Percentiles rank a stretch among this genome's conserved stretches.
Evolutionary conservation across 2,113 vertebrate species (phyloP).

Genomic region (Phaetusa simplex): DNA sequence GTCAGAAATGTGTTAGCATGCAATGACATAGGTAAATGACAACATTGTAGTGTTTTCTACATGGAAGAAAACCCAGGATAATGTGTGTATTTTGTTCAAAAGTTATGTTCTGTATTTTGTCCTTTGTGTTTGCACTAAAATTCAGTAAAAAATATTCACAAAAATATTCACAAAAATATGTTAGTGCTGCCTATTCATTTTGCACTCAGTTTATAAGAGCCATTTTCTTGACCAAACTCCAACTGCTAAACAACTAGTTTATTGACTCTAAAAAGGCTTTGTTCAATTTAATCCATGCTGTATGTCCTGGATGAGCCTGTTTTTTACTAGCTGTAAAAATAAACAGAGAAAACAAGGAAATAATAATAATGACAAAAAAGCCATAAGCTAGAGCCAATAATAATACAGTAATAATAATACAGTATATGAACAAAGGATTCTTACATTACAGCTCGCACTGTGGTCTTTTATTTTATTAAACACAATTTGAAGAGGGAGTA

Average conservation of each 20-base stretch:
- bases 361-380: background rate
- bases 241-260: constrained; percentile 14
- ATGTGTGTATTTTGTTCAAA: background rate
- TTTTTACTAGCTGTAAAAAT: constrained; percentile 34
- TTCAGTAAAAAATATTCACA: background rate
- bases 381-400: background rate
- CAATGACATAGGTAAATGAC: background rate
- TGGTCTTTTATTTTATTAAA: constrained; percentile 1
- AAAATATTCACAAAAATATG: background rate
- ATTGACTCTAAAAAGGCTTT: constrained; percentile 28
- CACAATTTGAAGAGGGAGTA: background rate
- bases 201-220: background rate
- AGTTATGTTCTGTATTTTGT: background rate
- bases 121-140: background rate
- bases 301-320: background rate
- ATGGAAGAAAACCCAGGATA: background rate
- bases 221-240: constrained; percentile 1
- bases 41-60: background rate
- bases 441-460: background rate
- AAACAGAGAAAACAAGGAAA: constrained; percentile 33
- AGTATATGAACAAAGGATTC: background rate
- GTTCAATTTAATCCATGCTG: constrained; percentile 1
- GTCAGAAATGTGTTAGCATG: background rate
- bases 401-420: constrained; percentile 1
- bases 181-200: background rate